Evolutionary conservation across 2,113 vertebrate genomes (phyloP).

Genomic region (Halichoerus grypus): DNA sequence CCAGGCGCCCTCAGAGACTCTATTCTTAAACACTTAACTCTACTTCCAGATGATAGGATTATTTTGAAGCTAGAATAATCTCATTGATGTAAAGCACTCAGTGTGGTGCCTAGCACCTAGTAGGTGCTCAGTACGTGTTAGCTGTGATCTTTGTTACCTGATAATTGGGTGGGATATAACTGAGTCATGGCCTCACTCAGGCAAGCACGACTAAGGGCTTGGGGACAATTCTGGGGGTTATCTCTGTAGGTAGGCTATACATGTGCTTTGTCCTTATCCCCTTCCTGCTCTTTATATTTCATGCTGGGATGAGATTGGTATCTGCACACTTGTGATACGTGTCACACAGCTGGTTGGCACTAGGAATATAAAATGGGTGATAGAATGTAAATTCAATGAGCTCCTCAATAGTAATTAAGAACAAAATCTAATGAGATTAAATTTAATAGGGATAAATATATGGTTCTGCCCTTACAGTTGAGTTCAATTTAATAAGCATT

Average conservation of each 20-base stretch:
- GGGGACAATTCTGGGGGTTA: no score
- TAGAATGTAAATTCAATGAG: background rate
- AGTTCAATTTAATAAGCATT: background rate
- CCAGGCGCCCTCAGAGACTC: background rate
- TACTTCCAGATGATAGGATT: background rate
- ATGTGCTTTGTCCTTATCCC: background rate
- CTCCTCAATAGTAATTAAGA: background rate
- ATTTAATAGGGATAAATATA: background rate
- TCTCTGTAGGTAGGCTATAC: background rate
- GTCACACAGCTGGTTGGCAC: background rate
- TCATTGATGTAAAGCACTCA: background rate
- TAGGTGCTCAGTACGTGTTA: background rate
- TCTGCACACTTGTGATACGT: no score
- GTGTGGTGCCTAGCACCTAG: background rate
- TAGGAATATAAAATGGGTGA: background rate
- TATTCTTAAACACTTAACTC: background rate
- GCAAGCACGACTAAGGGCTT: background rate
- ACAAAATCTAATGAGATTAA: background rate
- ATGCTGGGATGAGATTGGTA: background rate
- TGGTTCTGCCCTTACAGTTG: background rate
- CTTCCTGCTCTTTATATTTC: background rate
- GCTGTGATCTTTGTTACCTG: background rate
- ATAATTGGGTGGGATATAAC: background rate
- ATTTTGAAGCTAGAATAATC: background rate
- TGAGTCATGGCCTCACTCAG: background rate